These are phyloP conservation scores for Drosophila arawakana DNA, from an alignment of 1,140 invertebrate genomes.

Conservation along the genomic window DNA sequence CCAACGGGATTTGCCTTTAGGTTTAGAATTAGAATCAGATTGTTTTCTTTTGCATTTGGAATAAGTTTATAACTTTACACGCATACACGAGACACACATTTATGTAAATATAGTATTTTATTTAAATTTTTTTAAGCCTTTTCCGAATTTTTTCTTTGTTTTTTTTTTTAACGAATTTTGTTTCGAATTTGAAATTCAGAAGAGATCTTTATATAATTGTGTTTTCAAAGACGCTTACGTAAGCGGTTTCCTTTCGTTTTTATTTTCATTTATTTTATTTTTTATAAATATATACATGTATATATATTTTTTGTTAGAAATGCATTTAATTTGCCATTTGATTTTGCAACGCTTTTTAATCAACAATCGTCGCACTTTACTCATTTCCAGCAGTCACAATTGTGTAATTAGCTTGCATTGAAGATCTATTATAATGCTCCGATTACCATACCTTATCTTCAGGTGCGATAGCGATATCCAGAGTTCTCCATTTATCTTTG, in stretches of 20 bases:
- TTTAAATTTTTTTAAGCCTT: neutral
- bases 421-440: constrained; percentile 27
- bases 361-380: constrained; percentile 7
- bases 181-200: neutral
- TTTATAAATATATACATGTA: constrained; percentile 14
- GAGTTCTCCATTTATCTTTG: constrained; percentile 23
- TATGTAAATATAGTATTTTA: constrained; percentile 26
- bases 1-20: constrained; percentile 36
- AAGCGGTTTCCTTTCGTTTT: constrained; percentile 41
- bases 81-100: constrained; percentile 41
- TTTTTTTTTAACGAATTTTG: neutral
- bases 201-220: constrained; percentile 2
- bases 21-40: constrained; percentile 44
- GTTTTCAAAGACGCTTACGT: constrained; percentile 25
- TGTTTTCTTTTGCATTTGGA: constrained; percentile 54
- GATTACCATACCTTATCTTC: constrained; percentile 18
- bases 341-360: constrained; percentile 64
- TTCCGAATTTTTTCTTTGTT: neutral
- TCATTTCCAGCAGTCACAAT: constrained; percentile 9
- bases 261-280: neutral
- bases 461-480: constrained; percentile 24
- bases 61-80: constrained; percentile 50
- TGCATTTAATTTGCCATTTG: constrained; percentile 71
- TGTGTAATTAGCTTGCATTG: constrained; percentile 11
- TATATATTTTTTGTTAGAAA: constrained; percentile 52